phyloP scores from a whole-genome alignment of 30 jellyfish, hydroid and myxozoan species.

The Pseudorhiza aurosa region DNA sequence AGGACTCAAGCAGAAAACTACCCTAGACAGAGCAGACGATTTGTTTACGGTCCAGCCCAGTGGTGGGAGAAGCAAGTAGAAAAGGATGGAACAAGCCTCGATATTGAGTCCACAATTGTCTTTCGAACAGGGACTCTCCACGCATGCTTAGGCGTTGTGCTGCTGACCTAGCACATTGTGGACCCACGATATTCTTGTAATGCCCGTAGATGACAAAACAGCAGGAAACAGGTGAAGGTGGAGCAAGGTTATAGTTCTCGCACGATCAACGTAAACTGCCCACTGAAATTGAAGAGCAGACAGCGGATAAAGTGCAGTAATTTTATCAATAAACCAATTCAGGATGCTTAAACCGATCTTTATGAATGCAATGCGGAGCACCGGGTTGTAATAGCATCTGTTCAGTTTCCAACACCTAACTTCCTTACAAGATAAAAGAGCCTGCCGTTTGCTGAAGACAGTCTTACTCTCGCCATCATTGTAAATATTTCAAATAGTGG shows the following conservation, averaged over 20 bases:
- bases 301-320: neutral
- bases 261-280: neutral
- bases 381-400: conserved; percentile 48
- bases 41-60: no score
- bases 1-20: no score
- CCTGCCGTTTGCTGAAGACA: conserved; percentile 25
- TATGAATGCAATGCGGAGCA: conserved; percentile 14
- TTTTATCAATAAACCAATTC: neutral
- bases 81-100: neutral
- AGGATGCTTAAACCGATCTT: neutral
- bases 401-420: conserved; percentile 43
- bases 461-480: conserved; percentile 22
- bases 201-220: conserved; percentile 29
- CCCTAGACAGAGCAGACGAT: no score
- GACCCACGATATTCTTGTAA: conserved; percentile 1
- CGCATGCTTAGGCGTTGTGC: conserved; percentile 39
- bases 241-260: neutral
- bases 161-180: conserved; percentile 38
- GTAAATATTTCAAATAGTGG: neutral
- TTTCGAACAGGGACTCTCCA: neutral
- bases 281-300: neutral
- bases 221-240: conserved; percentile 54
- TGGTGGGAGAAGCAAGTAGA: neutral
- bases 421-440: conserved; percentile 12
- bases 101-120: neutral